Conservation (phyloP, 1,140 invertebrate genomes). For the Planococcus citri region DNA sequence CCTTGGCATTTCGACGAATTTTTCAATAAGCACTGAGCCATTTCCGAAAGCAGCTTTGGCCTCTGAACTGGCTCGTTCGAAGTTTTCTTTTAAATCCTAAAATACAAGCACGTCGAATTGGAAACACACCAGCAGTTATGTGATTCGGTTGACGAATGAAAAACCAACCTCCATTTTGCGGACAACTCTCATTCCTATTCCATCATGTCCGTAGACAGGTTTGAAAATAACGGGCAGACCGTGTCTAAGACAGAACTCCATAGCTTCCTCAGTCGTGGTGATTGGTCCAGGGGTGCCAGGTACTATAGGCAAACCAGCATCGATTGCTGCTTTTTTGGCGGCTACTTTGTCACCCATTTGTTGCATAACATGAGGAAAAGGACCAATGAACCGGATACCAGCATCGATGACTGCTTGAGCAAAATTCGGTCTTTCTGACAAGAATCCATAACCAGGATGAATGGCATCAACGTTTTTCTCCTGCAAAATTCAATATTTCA, state of each 20-base stretch:
- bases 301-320: constrained; percentile 72
- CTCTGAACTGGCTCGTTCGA: constrained; percentile 86
- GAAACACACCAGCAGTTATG: neutral
- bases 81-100: constrained; percentile 79
- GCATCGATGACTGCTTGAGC: constrained; percentile 85
- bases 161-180: constrained; percentile 60
- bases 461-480: constrained; percentile 95
- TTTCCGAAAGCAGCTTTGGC: constrained; percentile 93
- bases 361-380: constrained; percentile 81
- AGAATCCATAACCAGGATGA: constrained; percentile 97
- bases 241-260: constrained; percentile 82
- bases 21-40: constrained; percentile 96
- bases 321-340: constrained; percentile 77
- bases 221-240: constrained; percentile 98
- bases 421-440: constrained; percentile 95
- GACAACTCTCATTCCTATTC: constrained; percentile 95
- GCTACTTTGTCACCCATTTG: constrained; percentile 98
- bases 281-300: constrained; percentile 82
- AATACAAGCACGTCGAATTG: neutral
- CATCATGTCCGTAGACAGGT: constrained; percentile 96
- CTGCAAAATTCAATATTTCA: constrained; percentile 30
- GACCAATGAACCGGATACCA: constrained; percentile 91
- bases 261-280: constrained; percentile 72
- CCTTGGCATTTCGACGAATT: constrained; percentile 92
- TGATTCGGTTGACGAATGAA: neutral